phyloP scores from a whole-genome alignment of 2,797 vertebrate species.

The Gymnothorax javanicus region DNA sequence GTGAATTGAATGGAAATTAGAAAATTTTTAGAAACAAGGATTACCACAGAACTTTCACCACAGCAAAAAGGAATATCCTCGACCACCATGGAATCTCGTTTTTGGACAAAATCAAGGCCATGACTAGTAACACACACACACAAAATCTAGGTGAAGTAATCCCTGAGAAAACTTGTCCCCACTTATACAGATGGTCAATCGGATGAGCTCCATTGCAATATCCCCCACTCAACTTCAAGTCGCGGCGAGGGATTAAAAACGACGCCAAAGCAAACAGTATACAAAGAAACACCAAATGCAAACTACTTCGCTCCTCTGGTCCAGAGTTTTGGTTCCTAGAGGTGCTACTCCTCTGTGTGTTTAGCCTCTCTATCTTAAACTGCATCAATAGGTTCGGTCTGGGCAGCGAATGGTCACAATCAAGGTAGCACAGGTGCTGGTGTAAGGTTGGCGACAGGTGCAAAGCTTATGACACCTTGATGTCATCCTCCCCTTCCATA shows the following conservation, averaged over 20 bases:
- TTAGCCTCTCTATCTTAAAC: constrained; percentile 31
- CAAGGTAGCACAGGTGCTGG: background rate
- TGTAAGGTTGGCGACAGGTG: constrained; percentile 8
- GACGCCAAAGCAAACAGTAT: constrained; percentile 56
- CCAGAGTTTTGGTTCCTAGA: constrained; percentile 38
- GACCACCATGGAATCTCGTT: no score
- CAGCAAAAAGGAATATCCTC: background rate
- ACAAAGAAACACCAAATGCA: constrained; percentile 48
- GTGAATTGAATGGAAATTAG: background rate
- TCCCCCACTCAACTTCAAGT: no score
- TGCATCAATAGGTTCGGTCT: background rate
- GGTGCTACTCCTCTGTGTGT: constrained; percentile 43
- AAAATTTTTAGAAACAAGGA: background rate
- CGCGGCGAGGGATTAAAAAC: constrained; percentile 16
- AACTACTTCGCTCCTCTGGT: constrained; percentile 44
- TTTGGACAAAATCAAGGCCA: no score
- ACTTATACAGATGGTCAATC: no score
- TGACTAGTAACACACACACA: no score
- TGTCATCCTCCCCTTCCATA: background rate
- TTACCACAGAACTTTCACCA: background rate
- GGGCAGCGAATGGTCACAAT: background rate
- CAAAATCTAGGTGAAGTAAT: no score
- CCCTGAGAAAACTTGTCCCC: no score
- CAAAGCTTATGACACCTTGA: background rate
- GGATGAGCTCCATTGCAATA: no score